Evolutionary conservation across 2,113 vertebrate genomes (phyloP).

Genomic region (Hemicordylus capensis): DNA sequence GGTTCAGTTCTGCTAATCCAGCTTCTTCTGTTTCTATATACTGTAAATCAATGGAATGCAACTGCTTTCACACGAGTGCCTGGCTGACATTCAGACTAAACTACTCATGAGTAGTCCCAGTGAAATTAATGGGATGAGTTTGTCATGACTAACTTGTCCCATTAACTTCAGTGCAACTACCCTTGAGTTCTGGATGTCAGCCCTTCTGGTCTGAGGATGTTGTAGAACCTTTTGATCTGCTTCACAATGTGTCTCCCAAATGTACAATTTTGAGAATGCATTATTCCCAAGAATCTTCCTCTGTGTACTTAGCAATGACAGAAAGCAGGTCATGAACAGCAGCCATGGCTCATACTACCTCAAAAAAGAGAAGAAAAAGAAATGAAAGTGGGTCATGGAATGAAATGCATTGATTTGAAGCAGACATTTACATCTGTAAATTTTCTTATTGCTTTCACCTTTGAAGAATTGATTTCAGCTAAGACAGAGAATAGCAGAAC

Average conservation of each 20-base stretch:
- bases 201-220: too few relatives aligned
- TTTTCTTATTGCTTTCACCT: slow-evolving; percentile 46
- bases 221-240: too few relatives aligned
- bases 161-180: too few relatives aligned
- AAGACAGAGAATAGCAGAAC: slow-evolving; percentile 49
- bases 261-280: not conserved
- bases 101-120: too few relatives aligned
- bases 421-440: slow-evolving; percentile 43
- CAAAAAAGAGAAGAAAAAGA: not conserved
- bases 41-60: too few relatives aligned
- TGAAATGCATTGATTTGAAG: slow-evolving; percentile 50
- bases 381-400: slow-evolving; percentile 2
- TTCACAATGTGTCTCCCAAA: not conserved
- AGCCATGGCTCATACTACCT: slow-evolving; percentile 12
- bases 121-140: too few relatives aligned
- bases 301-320: not conserved
- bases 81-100: too few relatives aligned
- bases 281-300: slow-evolving; percentile 1
- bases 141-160: too few relatives aligned
- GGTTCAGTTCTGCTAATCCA: too few relatives aligned
- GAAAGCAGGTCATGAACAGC: not conserved
- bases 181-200: too few relatives aligned
- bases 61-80: too few relatives aligned
- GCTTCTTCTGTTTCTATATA: too few relatives aligned
- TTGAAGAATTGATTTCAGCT: slow-evolving; percentile 72